Evolutionary conservation across 2,797 vertebrate species (phyloP).

Genomic region (Megalops cyprinoides): DNA sequence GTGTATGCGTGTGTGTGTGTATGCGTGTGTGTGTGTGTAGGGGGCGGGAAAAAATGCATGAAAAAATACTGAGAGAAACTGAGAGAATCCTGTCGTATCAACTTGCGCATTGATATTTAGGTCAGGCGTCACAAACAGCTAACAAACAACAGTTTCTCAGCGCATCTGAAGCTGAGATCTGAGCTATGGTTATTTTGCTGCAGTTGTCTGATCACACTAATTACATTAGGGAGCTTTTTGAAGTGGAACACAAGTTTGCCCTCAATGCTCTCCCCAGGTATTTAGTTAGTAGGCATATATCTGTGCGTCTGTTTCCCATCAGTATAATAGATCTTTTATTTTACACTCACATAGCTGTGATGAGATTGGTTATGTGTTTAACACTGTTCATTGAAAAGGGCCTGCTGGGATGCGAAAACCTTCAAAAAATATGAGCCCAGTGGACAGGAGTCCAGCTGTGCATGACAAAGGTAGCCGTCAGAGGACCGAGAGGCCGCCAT

Average conservation of each 20-base stretch:
- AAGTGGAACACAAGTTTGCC: conserved; percentile 44
- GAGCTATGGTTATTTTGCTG: conserved; percentile 47
- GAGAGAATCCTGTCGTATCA: too few species aligned
- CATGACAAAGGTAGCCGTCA: neutral
- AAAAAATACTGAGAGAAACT: too few species aligned
- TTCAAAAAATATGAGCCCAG: too few species aligned
- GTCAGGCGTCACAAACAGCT: conserved; percentile 63
- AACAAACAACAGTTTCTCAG: conserved; percentile 53
- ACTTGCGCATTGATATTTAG: conserved; percentile 75
- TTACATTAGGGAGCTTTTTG: conserved; percentile 52
- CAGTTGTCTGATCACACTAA: conserved; percentile 57
- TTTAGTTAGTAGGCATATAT: conserved; percentile 28
- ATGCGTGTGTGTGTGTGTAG: too few species aligned
- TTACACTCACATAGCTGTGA: neutral
- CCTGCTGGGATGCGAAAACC: neutral
- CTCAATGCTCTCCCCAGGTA: conserved; percentile 35
- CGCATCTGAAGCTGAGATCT: conserved; percentile 51
- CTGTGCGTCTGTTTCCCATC: neutral
- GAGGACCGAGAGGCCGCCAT: neutral
- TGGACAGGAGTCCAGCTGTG: too few species aligned
- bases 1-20: too few species aligned
- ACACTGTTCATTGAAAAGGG: conserved; percentile 18
- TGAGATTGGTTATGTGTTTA: neutral
- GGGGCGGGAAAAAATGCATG: too few species aligned
- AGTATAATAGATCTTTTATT: too few species aligned